Percentiles rank a stretch among this genome's conserved stretches.
Evolutionary conservation across 2,888 invertebrate species (phyloP).

Genomic region (Omphaloscelis lunosa): DNA sequence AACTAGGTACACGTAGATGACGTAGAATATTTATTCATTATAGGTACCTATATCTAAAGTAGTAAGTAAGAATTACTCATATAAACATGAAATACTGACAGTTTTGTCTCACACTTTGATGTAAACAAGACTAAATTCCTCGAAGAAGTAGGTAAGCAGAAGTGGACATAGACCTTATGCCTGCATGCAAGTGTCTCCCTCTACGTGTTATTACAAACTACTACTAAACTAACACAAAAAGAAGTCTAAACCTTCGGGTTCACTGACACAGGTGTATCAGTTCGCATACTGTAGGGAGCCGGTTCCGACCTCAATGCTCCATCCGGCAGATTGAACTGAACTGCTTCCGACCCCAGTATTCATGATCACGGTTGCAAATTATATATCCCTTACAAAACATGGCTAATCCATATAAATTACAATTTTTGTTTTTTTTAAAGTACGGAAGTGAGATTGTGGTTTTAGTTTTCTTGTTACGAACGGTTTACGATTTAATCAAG

Average conservation of each 20-base stretch:
- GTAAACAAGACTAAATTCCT: slow-evolving; percentile 15
- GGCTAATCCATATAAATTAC: background rate
- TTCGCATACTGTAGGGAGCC: slow-evolving; percentile 57
- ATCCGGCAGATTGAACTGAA: slow-evolving; percentile 63
- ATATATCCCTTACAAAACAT: background rate
- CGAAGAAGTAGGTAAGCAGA: background rate
- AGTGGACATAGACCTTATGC: background rate
- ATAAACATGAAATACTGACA: background rate
- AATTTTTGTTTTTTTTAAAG: background rate
- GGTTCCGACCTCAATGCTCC: slow-evolving; percentile 64
- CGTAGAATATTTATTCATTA: background rate
- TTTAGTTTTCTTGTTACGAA: background rate
- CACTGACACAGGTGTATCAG: slow-evolving; percentile 62
- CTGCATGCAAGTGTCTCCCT: background rate
- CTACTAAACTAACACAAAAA: background rate
- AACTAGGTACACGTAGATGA: background rate
- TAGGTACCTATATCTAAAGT: background rate
- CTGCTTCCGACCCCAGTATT: slow-evolving; percentile 49
- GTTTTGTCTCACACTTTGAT: slow-evolving; percentile 8
- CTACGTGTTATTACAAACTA: background rate
- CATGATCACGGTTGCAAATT: slow-evolving; percentile 19
- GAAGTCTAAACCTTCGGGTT: slow-evolving; percentile 40
- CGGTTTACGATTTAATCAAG: background rate
- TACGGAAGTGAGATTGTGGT: background rate
- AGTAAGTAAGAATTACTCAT: background rate